phyloP scores from a whole-genome alignment of 2,797 vertebrate genomes.

The Botia almorhae region DNA sequence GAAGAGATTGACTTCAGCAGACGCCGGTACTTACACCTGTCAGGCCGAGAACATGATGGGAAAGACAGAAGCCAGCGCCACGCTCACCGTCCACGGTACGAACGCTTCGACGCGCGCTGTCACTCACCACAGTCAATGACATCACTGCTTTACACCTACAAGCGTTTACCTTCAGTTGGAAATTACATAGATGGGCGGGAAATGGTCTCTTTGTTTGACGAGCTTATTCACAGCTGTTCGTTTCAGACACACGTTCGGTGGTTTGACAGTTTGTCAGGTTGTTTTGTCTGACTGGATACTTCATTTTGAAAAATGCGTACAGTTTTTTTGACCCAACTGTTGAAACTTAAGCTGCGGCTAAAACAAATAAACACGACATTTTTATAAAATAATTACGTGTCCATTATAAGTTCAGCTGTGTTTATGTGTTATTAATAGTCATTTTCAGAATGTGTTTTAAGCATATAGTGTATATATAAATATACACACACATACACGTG shows the following conservation, averaged over 20 bases:
- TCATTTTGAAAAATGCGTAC: conserved; percentile 38
- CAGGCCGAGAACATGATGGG: conserved; percentile 99
- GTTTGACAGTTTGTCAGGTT: conserved; percentile 38
- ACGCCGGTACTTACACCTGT: conserved; percentile 94
- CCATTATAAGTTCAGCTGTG: not conserved
- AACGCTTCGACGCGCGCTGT: not conserved
- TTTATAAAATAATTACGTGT: not conserved
- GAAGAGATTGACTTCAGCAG: conserved; percentile 87
- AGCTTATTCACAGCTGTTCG: conserved; percentile 2
- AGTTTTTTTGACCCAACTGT: not conserved
- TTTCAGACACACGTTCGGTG: not conserved
- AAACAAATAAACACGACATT: not conserved
- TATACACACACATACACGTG: no score
- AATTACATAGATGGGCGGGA: not conserved
- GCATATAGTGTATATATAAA: no score
- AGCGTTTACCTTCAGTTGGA: not conserved
- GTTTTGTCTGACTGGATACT: conserved; percentile 8
- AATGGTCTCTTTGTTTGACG: not conserved
- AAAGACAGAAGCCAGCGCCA: conserved; percentile 93
- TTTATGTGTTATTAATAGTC: no score
- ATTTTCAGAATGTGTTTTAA: no score
- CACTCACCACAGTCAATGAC: not conserved
- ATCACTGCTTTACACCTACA: not conserved
- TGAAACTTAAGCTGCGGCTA: not conserved
- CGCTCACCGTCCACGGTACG: conserved; percentile 95